Conservation (phyloP, 1,140 invertebrate species). For the Metopolophium dirhodum region DNA sequence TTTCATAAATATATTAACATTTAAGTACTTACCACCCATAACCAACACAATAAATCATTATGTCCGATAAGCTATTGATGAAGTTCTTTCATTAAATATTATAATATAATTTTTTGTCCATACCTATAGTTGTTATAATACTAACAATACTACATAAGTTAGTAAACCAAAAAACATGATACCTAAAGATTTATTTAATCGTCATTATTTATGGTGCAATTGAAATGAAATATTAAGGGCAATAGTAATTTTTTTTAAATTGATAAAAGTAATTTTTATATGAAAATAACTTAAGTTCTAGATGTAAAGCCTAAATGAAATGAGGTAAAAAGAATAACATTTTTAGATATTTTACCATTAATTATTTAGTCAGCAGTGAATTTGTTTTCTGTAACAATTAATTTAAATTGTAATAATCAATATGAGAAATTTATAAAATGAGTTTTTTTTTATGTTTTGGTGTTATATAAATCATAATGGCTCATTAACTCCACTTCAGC, state of each 20-base stretch:
- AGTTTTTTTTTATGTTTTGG: neutral
- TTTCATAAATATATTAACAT: neutral
- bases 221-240: neutral
- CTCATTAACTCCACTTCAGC: neutral
- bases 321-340: neutral
- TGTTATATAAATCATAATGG: neutral
- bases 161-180: neutral
- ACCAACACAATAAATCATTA: neutral
- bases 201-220: neutral
- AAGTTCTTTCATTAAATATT: neutral
- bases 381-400: neutral
- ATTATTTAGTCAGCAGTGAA: neutral
- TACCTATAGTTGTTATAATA: neutral
- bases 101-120: neutral
- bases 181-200: neutral
- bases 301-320: neutral
- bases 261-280: neutral
- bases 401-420: neutral
- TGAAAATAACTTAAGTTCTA: neutral
- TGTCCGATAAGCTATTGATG: neutral
- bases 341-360: neutral
- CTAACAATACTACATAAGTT: neutral
- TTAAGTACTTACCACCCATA: neutral
- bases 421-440: neutral
- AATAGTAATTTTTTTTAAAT: neutral